phyloP scores from a whole-genome alignment of 2,797 vertebrate genomes.

The Crax fasciolata region DNA sequence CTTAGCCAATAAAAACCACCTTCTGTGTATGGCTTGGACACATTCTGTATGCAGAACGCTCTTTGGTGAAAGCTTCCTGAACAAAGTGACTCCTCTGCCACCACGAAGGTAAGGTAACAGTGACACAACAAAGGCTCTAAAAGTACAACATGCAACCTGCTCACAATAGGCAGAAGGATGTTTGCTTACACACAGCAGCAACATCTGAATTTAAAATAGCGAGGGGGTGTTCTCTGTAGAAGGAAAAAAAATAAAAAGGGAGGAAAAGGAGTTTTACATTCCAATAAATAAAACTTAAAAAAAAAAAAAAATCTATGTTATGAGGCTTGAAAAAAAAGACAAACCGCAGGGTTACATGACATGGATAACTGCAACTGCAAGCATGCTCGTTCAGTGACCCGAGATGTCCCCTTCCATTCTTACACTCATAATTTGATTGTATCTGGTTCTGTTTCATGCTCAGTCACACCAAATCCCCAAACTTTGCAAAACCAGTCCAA shows the following conservation, averaged over 20 bases:
- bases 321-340: not conserved
- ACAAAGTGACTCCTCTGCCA: not conserved
- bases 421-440: not conserved
- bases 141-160: not conserved
- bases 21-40: not conserved
- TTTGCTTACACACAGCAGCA: not conserved
- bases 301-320: too few relatives aligned
- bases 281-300: not conserved
- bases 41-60: not conserved
- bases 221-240: not conserved
- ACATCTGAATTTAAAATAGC: not conserved
- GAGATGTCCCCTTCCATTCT: accelerated
- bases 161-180: not conserved
- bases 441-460: not conserved
- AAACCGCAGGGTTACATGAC: not conserved
- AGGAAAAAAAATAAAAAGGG: not conserved
- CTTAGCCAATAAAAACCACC: not conserved
- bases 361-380: not conserved
- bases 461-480: not conserved
- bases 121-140: not conserved
- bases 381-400: not conserved
- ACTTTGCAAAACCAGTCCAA: not conserved
- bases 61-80: not conserved
- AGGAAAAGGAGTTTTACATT: not conserved
- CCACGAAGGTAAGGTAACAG: not conserved